These are phyloP conservation scores for Pegoplata infirma DNA, from an alignment of 2,888 invertebrate species.

Conservation along the genomic window DNA sequence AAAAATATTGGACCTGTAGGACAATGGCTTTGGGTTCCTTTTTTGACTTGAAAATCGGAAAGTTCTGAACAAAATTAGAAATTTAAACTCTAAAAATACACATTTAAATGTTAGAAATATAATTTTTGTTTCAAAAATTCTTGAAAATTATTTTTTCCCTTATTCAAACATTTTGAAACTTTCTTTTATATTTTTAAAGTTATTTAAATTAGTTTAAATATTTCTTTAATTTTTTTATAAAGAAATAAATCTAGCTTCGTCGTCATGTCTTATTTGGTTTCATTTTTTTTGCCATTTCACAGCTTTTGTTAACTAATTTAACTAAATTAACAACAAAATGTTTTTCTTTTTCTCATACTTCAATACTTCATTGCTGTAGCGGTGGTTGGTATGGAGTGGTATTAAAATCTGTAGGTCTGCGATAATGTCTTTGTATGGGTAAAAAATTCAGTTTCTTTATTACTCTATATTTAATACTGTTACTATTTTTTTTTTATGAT, in stretches of 20 bases:
- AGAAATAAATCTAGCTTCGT: slow-evolving; percentile 4
- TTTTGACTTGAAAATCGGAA: too few species aligned
- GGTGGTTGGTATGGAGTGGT: neutral
- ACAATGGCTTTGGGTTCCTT: too few species aligned
- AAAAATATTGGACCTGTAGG: too few species aligned
- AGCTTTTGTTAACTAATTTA: slow-evolving; percentile 60
- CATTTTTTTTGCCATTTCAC: slow-evolving; percentile 8
- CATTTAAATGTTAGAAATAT: too few species aligned
- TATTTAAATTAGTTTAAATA: slow-evolving; percentile 19
- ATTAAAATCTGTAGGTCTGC: slow-evolving; percentile 42
- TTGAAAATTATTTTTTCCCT: too few species aligned
- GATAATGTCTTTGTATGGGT: neutral
- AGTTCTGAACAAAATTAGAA: too few species aligned
- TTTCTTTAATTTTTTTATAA: neutral
- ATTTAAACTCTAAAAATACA: too few species aligned
- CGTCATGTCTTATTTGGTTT: slow-evolving; percentile 11
- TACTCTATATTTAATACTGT: slow-evolving; percentile 51
- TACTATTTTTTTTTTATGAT: slow-evolving; percentile 38
- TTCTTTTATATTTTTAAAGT: slow-evolving; percentile 28
- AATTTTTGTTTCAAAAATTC: too few species aligned
- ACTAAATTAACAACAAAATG: slow-evolving; percentile 53
- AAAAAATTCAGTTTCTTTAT: slow-evolving; percentile 30
- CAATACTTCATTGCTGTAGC: neutral
- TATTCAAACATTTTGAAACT: slow-evolving; percentile 30
- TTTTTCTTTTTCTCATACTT: slow-evolving; percentile 32